These are phyloP conservation scores for Ips nitidus DNA, from an alignment of 1,140 invertebrate species.

Conservation along the genomic window DNA sequence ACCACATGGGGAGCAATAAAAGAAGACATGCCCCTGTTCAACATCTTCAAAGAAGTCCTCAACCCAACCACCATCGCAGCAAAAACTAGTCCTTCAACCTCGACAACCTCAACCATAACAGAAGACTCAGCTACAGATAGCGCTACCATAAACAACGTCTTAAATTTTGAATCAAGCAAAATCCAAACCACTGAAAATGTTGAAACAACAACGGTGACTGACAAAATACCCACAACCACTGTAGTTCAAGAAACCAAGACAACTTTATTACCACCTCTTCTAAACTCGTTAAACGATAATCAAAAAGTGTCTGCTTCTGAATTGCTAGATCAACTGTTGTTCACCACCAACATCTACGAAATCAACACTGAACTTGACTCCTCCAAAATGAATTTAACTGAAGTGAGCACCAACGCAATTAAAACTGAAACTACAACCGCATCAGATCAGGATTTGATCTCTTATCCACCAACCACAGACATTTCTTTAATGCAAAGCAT, in stretches of 20 bases:
- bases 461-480: constrained; percentile 30
- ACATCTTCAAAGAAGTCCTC: constrained; percentile 19
- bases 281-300: constrained; percentile 21
- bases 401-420: background rate
- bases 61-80: background rate
- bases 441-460: constrained; percentile 22
- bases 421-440: constrained; percentile 9
- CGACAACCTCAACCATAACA: background rate
- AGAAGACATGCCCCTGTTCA: constrained; percentile 12
- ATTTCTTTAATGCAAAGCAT: constrained; percentile 42
- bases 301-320: constrained; percentile 35
- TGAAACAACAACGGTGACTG: background rate
- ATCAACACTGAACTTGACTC: constrained; percentile 43
- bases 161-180: constrained; percentile 9
- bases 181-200: background rate
- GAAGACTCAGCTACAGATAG: constrained; percentile 3
- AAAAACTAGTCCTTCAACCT: background rate
- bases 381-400: constrained; percentile 5
- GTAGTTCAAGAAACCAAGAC: background rate
- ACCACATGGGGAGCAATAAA: constrained; percentile 11
- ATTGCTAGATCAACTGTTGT: constrained; percentile 40
- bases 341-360: constrained; percentile 47
- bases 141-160: background rate
- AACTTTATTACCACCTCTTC: constrained; percentile 20
- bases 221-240: constrained; percentile 9